These are phyloP conservation scores for Dendrocincla tyrannina DNA, from an alignment of 2,797 vertebrate species.

Conservation along the genomic window DNA sequence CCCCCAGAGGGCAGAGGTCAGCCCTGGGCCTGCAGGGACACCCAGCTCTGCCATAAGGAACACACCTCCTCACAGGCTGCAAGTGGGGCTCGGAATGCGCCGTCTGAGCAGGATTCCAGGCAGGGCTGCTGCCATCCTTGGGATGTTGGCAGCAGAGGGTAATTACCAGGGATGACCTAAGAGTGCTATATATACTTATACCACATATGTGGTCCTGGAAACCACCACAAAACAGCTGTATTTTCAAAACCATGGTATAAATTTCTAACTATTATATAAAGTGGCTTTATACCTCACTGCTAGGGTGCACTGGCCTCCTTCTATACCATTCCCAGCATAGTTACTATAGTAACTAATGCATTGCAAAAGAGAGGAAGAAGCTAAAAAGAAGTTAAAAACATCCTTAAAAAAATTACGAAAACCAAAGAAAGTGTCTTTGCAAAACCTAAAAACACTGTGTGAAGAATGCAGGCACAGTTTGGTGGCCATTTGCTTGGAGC, in stretches of 20 bases:
- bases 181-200: not conserved
- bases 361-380: slow-evolving; percentile 46
- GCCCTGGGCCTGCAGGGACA: not conserved
- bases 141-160: not conserved
- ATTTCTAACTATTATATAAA: slow-evolving; percentile 74
- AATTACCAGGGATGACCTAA: not conserved
- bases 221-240: slow-evolving; percentile 21
- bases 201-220: slow-evolving; percentile 38
- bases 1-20: not conserved
- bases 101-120: not conserved
- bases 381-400: slow-evolving; percentile 16
- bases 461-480: not conserved
- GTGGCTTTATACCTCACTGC: slow-evolving; percentile 57
- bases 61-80: not conserved
- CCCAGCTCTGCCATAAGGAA: not conserved
- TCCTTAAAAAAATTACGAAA: slow-evolving; percentile 40
- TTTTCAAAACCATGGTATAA: slow-evolving; percentile 61
- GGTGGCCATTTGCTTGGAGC: slow-evolving; percentile 9
- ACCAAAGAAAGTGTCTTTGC: slow-evolving; percentile 16
- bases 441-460: not conserved
- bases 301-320: slow-evolving; percentile 65
- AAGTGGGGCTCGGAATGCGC: not conserved
- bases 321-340: slow-evolving; percentile 72
- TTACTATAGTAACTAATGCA: slow-evolving; percentile 81
- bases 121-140: not conserved